These are phyloP conservation scores for Chroicocephalus ridibundus DNA, from an alignment of 2,113 vertebrate genomes.

Conservation along the genomic window DNA sequence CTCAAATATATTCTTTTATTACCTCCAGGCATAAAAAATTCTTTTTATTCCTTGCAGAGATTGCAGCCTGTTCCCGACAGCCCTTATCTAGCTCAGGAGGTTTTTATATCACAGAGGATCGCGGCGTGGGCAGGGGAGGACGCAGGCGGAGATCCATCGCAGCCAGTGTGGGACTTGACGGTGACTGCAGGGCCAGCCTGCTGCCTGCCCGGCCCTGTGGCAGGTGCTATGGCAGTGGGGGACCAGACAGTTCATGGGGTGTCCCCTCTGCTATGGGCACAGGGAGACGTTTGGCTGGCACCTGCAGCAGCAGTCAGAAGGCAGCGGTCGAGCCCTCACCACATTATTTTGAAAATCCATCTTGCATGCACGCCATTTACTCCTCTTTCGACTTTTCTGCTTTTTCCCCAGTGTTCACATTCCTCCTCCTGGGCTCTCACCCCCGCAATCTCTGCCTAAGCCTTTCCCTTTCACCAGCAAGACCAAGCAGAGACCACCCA, in stretches of 20 bases:
- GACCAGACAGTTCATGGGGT: accelerated
- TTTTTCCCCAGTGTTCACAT: not conserved
- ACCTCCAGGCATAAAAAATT: not conserved
- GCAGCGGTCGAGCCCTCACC: not conserved
- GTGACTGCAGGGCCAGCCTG: not conserved
- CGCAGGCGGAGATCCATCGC: not conserved
- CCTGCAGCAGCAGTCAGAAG: not conserved
- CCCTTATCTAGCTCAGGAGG: not conserved
- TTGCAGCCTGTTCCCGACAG: not conserved
- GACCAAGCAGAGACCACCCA: not conserved
- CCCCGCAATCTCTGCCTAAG: not conserved
- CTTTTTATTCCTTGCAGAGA: not conserved
- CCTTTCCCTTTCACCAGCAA: not conserved
- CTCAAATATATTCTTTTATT: not conserved
- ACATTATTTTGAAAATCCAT: not conserved
- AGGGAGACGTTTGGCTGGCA: not conserved
- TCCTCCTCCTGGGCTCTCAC: not conserved
- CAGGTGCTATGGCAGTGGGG: no score
- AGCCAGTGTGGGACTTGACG: accelerated
- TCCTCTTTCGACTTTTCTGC: not conserved
- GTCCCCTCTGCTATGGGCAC: not conserved
- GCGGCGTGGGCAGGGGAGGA: not conserved
- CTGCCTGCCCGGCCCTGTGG: not conserved
- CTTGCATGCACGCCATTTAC: not conserved
- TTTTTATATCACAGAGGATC: not conserved